Evolutionary conservation across 2,888 invertebrate species (phyloP).

Genomic region (Theristus sp.): DNA sequence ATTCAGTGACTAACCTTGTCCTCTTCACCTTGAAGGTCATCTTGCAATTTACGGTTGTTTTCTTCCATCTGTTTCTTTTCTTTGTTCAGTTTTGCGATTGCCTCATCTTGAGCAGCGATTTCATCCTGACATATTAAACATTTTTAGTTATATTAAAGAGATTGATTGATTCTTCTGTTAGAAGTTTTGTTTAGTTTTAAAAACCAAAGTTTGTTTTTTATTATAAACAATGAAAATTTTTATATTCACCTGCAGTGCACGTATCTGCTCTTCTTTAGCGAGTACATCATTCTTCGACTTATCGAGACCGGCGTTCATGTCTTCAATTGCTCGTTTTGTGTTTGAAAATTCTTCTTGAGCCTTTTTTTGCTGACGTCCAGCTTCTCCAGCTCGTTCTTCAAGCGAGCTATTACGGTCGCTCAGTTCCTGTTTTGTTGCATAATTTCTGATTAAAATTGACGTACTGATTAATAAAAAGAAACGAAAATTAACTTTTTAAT

Average conservation of each 20-base stretch:
- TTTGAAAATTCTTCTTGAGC: conserved; percentile 69
- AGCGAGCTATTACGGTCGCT: conserved; percentile 36
- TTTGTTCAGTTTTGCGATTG: conserved; percentile 95
- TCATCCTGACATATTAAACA: too few relatives aligned
- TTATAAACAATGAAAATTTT: too few relatives aligned
- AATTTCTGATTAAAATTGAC: too few relatives aligned
- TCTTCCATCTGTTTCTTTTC: conserved; percentile 92
- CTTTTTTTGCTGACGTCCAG: not conserved
- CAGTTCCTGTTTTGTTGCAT: too few relatives aligned
- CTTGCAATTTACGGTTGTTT: conserved; percentile 30
- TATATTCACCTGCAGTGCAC: conserved; percentile 13
- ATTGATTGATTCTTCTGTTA: too few relatives aligned
- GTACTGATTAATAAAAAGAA: too few relatives aligned
- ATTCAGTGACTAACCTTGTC: conserved; percentile 46
- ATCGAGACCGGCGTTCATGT: conserved; percentile 17
- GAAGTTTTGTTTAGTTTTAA: too few relatives aligned
- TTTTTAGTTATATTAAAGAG: too few relatives aligned
- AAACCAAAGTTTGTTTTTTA: too few relatives aligned
- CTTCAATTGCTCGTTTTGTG: conserved; percentile 32
- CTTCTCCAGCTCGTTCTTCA: conserved; percentile 12
- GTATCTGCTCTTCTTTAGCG: conserved; percentile 5
- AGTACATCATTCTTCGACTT: conserved; percentile 27
- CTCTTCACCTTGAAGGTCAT: conserved; percentile 55
- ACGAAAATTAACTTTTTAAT: too few relatives aligned
- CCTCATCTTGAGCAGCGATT: conserved; percentile 94